Evolutionary conservation across 2,888 invertebrate species (phyloP), one percentile per base, ranked within the genome.

Genomic region (Aphidius colemani): DNA sequence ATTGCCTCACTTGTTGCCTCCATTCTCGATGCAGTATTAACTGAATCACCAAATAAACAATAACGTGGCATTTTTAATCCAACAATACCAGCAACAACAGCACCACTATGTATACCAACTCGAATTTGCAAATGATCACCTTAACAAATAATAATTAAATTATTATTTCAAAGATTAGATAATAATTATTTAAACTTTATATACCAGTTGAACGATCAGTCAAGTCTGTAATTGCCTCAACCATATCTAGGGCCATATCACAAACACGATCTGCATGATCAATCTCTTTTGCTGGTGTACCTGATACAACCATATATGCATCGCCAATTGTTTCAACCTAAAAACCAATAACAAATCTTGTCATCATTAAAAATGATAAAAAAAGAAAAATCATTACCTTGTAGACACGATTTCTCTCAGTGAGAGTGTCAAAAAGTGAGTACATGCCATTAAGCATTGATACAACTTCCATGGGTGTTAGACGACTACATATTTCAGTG

Each of bases 311-410:
- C 97, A 98, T 97, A 81, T 98, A 98, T 0, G 98, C 98, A 79
- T 98, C 98, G 0, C 98, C 97, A 71, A 98, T 97, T 0, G 98
- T 98, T 84, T 98, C 98, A 48, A 96, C 95, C 95, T 95, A 80
- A 63, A 5, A 49, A 13, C 11, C 8, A 49, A 49, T 1, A 30
- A 51, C 8, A 7, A 51, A 51, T 11, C 9, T 18, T n/a, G 0
- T 3, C 9, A 46, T 46, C 1, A 46, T 10, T 9, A 0, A 46
- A 46, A 46, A 10, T 46, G 6, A n/a, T 46, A 46, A 6, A 46
- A 10, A 10, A 6, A 2, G 0, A 1, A 3, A 2, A 46, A 46
- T 46, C 10, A 11, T 53, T 80, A 97, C 98, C 89, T 98, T 98
- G 79, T 97, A 98, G 6, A 98, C 96, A 53, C 90, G 87, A 83